Evolutionary conservation across 2,113 vertebrate species (phyloP).

Genomic region (Orcinus orca): DNA sequence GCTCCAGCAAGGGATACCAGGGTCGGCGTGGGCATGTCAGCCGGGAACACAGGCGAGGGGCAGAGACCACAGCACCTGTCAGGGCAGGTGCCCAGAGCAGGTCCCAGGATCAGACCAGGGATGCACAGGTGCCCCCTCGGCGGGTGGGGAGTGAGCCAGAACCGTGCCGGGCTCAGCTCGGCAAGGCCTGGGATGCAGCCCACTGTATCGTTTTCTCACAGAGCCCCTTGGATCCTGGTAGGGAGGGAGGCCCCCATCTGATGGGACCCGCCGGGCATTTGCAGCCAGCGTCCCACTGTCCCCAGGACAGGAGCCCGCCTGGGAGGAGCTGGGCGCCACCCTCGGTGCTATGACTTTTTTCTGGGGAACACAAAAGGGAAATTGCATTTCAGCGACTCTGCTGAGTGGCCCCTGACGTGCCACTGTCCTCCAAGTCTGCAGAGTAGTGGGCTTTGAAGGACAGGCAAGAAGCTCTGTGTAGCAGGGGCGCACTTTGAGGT

Average conservation of each 20-base stretch:
- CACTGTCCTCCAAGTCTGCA: rapidly evolving
- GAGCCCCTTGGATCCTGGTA: too few species aligned
- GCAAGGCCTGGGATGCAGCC: background rate
- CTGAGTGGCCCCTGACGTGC: background rate
- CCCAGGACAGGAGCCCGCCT: rapidly evolving
- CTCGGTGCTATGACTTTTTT: background rate
- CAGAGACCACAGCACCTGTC: background rate
- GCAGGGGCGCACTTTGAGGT: too few species aligned
- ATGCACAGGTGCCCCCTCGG: rapidly evolving
- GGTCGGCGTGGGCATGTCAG: rapidly evolving
- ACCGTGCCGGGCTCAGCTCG: background rate
- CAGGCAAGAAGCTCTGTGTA: rapidly evolving
- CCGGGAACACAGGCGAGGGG: rapidly evolving
- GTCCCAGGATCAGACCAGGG: background rate
- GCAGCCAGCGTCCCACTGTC: rapidly evolving
- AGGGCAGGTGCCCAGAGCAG: background rate
- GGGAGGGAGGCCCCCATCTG: background rate
- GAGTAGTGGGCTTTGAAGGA: background rate
- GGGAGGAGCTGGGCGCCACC: background rate
- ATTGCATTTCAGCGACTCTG: background rate
- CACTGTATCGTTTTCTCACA: background rate
- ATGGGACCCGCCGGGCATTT: background rate
- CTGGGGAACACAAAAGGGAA: background rate
- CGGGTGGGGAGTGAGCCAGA: rapidly evolving
- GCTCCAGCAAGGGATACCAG: rapidly evolving